Conservation (phyloP, 2,113 vertebrate species). For the Brachirus orientalis region DNA sequence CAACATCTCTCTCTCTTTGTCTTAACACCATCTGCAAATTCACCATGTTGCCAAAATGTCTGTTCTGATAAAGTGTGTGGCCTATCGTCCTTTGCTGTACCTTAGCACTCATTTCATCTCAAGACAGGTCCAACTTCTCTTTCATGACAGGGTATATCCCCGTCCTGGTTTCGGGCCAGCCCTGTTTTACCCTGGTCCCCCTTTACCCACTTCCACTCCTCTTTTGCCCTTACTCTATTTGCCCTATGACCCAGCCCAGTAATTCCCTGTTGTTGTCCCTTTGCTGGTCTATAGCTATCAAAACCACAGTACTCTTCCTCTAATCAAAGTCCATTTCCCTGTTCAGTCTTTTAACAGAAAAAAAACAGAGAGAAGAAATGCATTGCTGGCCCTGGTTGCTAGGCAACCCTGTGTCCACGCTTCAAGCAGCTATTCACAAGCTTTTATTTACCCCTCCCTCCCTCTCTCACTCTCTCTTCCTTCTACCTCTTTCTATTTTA, state of each 20-base stretch:
- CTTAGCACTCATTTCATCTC: slow-evolving; percentile 54
- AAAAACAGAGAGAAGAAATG: slow-evolving; percentile 60
- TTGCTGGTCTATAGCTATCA: slow-evolving; percentile 28
- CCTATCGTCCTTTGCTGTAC: slow-evolving; percentile 57
- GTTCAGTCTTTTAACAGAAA: slow-evolving; percentile 60
- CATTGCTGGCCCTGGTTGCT: slow-evolving; percentile 71
- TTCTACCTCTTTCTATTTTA: slow-evolving; percentile 27
- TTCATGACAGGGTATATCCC: slow-evolving; percentile 47
- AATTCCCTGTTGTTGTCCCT: slow-evolving; percentile 36
- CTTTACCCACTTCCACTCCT: not conserved
- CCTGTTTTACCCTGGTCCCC: slow-evolving; percentile 7
- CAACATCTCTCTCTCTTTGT: slow-evolving; percentile 17
- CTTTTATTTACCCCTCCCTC: slow-evolving; percentile 60
- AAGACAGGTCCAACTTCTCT: slow-evolving; percentile 49
- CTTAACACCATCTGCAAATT: slow-evolving; percentile 2
- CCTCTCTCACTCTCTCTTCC: not conserved
- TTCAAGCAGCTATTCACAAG: slow-evolving; percentile 66
- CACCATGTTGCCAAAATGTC: slow-evolving; percentile 17
- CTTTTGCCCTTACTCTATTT: too few species aligned
- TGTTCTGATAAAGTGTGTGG: slow-evolving; percentile 40
- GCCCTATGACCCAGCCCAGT: not conserved
- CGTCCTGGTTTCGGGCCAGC: slow-evolving; percentile 33
- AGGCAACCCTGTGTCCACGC: slow-evolving; percentile 68
- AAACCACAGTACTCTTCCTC: slow-evolving; percentile 34
- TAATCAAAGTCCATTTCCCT: slow-evolving; percentile 62